Base-by-base conservation (phyloP, 2,113 vertebrate genomes). In the Spheniscus mendiculus region DNA sequence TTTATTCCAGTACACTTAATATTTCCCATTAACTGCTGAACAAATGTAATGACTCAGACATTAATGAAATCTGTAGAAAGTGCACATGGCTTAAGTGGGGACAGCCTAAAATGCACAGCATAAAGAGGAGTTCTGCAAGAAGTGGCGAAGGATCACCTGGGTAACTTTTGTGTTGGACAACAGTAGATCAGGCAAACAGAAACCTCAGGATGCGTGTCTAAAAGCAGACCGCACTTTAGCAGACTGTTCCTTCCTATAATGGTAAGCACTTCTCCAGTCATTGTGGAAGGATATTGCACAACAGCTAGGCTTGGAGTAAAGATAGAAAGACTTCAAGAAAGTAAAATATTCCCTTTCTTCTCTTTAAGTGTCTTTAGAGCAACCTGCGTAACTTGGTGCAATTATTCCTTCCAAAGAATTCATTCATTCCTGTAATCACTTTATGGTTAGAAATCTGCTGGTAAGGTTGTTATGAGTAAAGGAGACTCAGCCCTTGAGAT, bases 1-100 rank as follows among this genome's bases (percentile, higher is more conserved):
- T 87, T 96, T 95, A 58, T 95, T 92, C 83, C 91, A 82, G 47
- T 74, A 88, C 65, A 90, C 80, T 96, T 90, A 82, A 40, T 96
- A 88, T 87, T 97, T 92, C 83, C 62, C 49, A 32, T 94, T 90
- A 90, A 77, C 74, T 83, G 32, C 56, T 86, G 79, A 89, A 81
- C 32, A 86, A 94, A 63, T 59, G 36, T 85, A 87, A 93, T 94
- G 84, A 80, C 52, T 76, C 38, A 93, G 84, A 55, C 73, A 90
- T 85, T 85, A 92, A 83, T 91, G 45, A 71, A 92, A 69, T 85
- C 61, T 86, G 12, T 67, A 59, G 83, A n/a, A 89, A 87, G 12
- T 82, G 45, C 23, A 50, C 69, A 70, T 89, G 49, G 56, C 49
- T 96, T 96, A 92, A 95, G 62, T 34, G 52, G 79, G 34, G 56